Base-by-base conservation (phyloP, 2,113 vertebrate genomes). In the Psilopsiagon aurifrons region DNA sequence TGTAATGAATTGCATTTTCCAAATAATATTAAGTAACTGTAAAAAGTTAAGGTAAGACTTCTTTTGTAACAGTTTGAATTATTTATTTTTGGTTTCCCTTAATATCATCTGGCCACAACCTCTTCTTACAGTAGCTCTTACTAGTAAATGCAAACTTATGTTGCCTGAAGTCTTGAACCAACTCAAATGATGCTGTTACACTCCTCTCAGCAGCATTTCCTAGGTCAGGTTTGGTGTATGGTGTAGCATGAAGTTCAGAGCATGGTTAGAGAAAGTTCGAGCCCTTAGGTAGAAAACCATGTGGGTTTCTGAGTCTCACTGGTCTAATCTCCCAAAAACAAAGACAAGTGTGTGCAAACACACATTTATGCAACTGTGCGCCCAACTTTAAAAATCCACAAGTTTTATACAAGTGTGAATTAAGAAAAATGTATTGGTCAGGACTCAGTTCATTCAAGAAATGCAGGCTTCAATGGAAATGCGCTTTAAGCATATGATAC, bases 251-350 rank as follows among this genome's bases (percentile, higher is more conserved):
- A 35, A 59, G 57, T 59, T 59, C 57, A 59, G 22, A 51, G 46
- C 31, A n/a, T 0, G 14, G 9, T 7, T 0, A 17, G 22, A 73
- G 59, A 60, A 60, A 52, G 39, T 25, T 25, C 52, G n/a, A 28
- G 67, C 8, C 33, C 43, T 52, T 57, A 69, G 54, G 44, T n/a
- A 88, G 39, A 51, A 87, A 74, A 60, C 25, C 22, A 60, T 1
- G 0, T 15, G 13, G 37, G 25, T 44, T 63, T 69, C 17, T 11
- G 17, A 79, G 25, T 24, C 73, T 17, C 24, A 7, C 2, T 37
- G n/a, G 57, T 54, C 22, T 76, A 27, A 52, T 54, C 63, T 55
- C 54, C 4, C 2, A 2, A 13, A 66, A 37, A 27, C 4, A 6
- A 52, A 49, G 13, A 0, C 13, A 18, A 41, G 8, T 10, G 13